Conservation (phyloP, 2,888 invertebrate species). For the Anorthoa munda region DNA sequence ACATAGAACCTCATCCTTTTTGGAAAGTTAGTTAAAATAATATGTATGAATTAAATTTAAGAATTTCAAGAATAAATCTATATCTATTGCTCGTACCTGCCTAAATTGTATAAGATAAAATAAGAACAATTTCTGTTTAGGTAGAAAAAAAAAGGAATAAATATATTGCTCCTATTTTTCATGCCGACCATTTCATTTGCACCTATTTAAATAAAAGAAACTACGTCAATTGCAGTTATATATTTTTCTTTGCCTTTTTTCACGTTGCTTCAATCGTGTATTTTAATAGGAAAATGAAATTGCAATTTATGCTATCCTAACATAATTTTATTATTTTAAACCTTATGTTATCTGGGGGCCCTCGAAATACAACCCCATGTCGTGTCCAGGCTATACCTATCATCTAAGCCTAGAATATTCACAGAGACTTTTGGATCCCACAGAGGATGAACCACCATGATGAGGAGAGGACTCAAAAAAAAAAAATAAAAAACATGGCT, state of each 20-base stretch:
- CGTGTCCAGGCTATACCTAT: too few relatives aligned
- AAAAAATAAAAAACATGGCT: background rate
- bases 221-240: background rate
- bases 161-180: background rate
- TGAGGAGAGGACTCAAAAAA: background rate
- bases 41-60: too few relatives aligned
- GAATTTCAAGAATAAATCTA: too few relatives aligned
- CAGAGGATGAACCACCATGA: background rate
- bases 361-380: background rate
- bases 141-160: background rate
- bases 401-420: background rate
- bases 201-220: background rate
- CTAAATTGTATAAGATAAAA: background rate
- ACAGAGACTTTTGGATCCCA: background rate
- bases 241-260: background rate
- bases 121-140: background rate
- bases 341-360: background rate
- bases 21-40: too few relatives aligned
- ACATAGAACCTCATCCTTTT: too few relatives aligned
- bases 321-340: background rate
- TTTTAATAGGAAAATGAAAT: conserved; percentile 4
- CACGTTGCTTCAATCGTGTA: background rate
- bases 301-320: background rate
- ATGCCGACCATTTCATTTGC: conserved; percentile 6
- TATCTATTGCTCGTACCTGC: too few relatives aligned